Evolutionary conservation across 2,113 vertebrate genomes (phyloP), one percentile per base, ranked within the genome.

Genomic region (Etheostoma cragini): DNA sequence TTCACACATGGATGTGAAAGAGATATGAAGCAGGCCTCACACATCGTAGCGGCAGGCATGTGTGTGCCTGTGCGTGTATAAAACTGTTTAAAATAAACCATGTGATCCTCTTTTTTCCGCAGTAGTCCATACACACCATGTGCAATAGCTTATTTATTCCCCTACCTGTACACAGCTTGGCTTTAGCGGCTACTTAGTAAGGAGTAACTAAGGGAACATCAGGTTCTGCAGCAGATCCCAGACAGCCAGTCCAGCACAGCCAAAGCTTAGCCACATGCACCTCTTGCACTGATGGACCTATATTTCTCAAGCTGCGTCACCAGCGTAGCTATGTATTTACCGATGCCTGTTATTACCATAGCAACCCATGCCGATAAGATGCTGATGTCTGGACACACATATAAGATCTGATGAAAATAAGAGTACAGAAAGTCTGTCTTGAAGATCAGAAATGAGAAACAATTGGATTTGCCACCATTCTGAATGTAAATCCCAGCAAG

Each of bases 261-360:
- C 62, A 58, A 76, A 86, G 70, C 89, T 87, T 68, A 85, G 79
- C 77, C 90, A 88, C 83, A 93, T 89, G 91, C 87, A 85, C 87
- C 87, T 54, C 82, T 94, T 91, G 89, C 87, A 76, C 93, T 92
- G 88, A 78, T 61, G 80, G n/a, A n/a, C n/a, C n/a, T n/a, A n/a
- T n/a, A n/a, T n/a, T n/a, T n/a, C n/a, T n/a, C n/a, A n/a, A n/a
- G n/a, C n/a, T n/a, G n/a, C n/a, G n/a, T n/a, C n/a, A n/a, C n/a
- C n/a, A n/a, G n/a, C n/a, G n/a, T n/a, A n/a, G n/a, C n/a, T n/a
- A n/a, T n/a, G n/a, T n/a, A n/a, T n/a, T n/a, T n/a, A n/a, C n/a
- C n/a, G n/a, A n/a, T n/a, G n/a, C n/a, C n/a, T n/a, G n/a, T n/a
- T n/a, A n/a, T n/a, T n/a, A n/a, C n/a, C n/a, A n/a, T n/a, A n/a